Conservation (phyloP, 2,888 invertebrate species). For the Cheilosia soror region DNA sequence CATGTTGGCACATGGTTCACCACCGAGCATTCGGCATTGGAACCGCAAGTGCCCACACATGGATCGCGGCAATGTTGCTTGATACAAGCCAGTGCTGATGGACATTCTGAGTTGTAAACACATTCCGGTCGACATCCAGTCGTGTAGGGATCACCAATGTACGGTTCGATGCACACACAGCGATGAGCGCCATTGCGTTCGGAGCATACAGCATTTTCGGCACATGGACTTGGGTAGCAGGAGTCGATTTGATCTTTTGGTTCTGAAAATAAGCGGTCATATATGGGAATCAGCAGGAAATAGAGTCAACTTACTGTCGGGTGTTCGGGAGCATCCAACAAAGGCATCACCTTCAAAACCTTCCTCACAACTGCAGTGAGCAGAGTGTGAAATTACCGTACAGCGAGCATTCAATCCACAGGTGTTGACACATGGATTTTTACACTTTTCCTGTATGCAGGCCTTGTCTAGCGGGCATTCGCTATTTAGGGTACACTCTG, state of each 20-base stretch:
- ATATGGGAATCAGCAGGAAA: no score
- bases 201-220: constrained; percentile 92
- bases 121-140: constrained; percentile 95
- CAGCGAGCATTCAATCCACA: constrained; percentile 93
- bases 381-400: constrained; percentile 91
- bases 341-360: constrained; percentile 94
- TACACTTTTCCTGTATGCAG: constrained; percentile 92
- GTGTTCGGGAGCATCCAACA: constrained; percentile 88
- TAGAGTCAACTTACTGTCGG: constrained; percentile 81
- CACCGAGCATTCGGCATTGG: constrained; percentile 92
- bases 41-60: constrained; percentile 92
- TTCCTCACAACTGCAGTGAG: constrained; percentile 90
- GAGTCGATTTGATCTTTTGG: constrained; percentile 83
- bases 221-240: constrained; percentile 93
- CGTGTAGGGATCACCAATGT: constrained; percentile 93
- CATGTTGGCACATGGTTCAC: constrained; percentile 93
- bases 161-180: constrained; percentile 94
- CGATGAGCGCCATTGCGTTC: constrained; percentile 88
- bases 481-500: constrained; percentile 92
- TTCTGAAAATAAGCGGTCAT: constrained; percentile 67
- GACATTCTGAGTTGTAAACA: constrained; percentile 91
- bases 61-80: constrained; percentile 94
- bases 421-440: constrained; percentile 90
- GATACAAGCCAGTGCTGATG: constrained; percentile 90
- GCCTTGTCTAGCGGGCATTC: constrained; percentile 92